Conservation (phyloP, 64 coral and sea anemone genomes). For the Dendrophyllia cribrosa region DNA sequence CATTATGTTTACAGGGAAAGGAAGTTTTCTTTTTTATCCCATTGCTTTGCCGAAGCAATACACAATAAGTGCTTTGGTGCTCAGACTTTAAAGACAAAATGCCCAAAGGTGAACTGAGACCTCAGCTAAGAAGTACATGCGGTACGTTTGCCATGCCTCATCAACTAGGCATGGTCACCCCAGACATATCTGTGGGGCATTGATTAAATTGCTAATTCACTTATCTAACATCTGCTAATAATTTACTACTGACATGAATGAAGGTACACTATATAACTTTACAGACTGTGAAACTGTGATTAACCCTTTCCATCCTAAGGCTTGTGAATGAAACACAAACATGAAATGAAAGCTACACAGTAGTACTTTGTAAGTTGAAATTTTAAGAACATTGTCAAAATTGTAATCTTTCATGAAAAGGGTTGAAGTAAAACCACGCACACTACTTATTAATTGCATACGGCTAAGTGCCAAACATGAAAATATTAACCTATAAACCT, state of each 20-base stretch:
- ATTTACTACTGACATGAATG: neutral
- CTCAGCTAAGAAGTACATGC: constrained; percentile 59
- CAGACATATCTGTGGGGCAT: neutral
- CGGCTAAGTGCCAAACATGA: too few relatives aligned
- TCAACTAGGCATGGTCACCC: neutral
- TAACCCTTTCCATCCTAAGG: too few relatives aligned
- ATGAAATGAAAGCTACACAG: too few relatives aligned
- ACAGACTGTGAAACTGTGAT: too few relatives aligned
- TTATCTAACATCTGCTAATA: constrained; percentile 1
- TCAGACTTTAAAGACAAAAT: constrained; percentile 16
- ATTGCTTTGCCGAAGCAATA: constrained; percentile 5
- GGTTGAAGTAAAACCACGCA: too few relatives aligned
- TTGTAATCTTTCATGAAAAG: too few relatives aligned
- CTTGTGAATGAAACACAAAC: neutral
- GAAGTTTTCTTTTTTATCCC: neutral
- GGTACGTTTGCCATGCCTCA: constrained; percentile 36
- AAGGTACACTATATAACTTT: too few relatives aligned
- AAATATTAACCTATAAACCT: too few relatives aligned
- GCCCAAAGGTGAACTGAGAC: constrained; percentile 2
- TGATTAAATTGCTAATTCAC: neutral
- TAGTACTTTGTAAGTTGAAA: too few relatives aligned
- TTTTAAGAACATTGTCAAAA: too few relatives aligned
- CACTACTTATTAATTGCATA: too few relatives aligned
- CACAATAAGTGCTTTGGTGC: constrained; percentile 13
- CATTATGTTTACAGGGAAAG: neutral